Percentiles rank a stretch among this genome's conserved stretches.
These are phyloP conservation scores for Hydropotes inermis DNA, from an alignment of 2,113 vertebrate species.

Conservation along the genomic window DNA sequence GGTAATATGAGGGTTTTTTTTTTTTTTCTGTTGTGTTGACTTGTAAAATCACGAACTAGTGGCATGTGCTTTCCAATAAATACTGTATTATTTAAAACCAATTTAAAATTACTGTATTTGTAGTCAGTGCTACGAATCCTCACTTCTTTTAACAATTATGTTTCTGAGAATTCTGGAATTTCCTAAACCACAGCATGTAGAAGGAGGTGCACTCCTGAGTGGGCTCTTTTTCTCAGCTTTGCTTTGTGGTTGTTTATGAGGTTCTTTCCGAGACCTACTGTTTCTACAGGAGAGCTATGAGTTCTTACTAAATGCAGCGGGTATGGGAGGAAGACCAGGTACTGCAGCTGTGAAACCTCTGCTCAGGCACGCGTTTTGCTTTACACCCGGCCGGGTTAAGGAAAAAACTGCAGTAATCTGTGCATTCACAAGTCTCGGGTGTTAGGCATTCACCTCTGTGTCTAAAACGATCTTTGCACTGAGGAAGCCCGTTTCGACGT, in stretches of 20 bases:
- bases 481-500: too few relatives aligned
- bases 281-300: not conserved
- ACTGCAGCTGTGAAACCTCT: not conserved
- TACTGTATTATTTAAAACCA: not conserved
- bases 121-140: not conserved
- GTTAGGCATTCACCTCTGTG: not conserved
- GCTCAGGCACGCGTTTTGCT: not conserved
- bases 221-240: not conserved
- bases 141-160: constrained; percentile 18
- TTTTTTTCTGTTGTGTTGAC: not conserved
- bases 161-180: constrained; percentile 69
- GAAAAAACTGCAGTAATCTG: not conserved
- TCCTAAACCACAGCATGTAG: constrained; percentile 33
- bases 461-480: not conserved
- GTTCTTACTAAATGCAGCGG: not conserved
- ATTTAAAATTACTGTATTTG: not conserved
- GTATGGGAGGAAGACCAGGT: not conserved
- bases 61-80: constrained; percentile 28
- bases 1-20: not conserved
- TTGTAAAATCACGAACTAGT: not conserved
- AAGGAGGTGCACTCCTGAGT: not conserved
- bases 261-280: not conserved
- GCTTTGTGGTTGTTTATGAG: not conserved
- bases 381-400: not conserved
- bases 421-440: not conserved